Conservation (phyloP, 2,113 vertebrate species). For the Brachyistius frenatus region DNA sequence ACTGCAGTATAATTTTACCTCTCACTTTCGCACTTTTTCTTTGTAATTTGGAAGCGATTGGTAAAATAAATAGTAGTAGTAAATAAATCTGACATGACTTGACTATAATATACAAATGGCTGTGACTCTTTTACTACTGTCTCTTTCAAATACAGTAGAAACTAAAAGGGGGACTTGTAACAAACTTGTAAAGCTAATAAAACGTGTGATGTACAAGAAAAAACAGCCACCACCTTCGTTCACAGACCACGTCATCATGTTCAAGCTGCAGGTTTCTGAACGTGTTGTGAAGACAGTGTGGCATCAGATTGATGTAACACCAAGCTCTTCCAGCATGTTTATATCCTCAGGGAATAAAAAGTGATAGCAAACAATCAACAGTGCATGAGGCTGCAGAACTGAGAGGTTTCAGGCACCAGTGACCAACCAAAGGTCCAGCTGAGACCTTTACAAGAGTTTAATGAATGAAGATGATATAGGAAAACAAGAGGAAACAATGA, state of each 20-base stretch:
- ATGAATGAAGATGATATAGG: neutral
- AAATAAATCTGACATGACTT: conserved; percentile 5
- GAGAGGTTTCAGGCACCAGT: conserved; percentile 19
- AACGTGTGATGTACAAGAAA: conserved; percentile 8
- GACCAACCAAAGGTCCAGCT: neutral
- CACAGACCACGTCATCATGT: conserved; percentile 9
- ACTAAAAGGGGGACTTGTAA: neutral
- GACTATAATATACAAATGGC: neutral
- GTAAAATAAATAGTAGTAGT: neutral
- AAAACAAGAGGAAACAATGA: neutral
- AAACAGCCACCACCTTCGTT: neutral
- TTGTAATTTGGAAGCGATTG: conserved; percentile 1
- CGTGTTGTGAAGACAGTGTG: conserved; percentile 14
- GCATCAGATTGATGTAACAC: conserved; percentile 52
- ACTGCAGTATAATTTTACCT: neutral
- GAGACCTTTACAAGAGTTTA: conserved; percentile 10
- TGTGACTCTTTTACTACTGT: no score
- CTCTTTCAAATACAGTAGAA: neutral
- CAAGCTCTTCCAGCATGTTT: conserved; percentile 83
- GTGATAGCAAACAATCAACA: conserved; percentile 75
- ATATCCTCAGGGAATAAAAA: conserved; percentile 88
- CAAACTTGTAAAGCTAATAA: neutral
- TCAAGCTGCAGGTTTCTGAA: conserved; percentile 27
- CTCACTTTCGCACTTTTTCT: neutral
- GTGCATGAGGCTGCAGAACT: neutral